A percentile compares a stretch with the other conserved stretches of the same genome.
phyloP scores from a whole-genome alignment of 2,113 vertebrate species.

The Cryptomyrus ogoouensis region DNA sequence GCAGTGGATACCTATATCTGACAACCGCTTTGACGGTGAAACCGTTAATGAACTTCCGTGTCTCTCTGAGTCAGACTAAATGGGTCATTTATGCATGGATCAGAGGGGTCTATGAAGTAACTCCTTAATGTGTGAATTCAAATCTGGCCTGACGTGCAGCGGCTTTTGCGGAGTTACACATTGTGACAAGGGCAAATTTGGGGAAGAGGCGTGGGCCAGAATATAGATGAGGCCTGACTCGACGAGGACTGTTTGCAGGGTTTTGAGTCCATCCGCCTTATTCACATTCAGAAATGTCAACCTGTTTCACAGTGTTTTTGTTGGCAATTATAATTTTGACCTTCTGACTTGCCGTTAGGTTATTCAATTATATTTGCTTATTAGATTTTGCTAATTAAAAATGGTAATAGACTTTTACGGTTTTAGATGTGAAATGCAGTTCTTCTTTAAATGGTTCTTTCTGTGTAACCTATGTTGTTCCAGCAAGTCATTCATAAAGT shows the following conservation, averaged over 20 bases:
- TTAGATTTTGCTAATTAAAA: constrained; percentile 19
- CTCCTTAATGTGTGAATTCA: constrained; percentile 9
- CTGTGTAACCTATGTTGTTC: neutral
- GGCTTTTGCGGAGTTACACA: constrained; percentile 1
- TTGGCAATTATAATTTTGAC: constrained; percentile 37
- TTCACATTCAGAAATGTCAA: constrained; percentile 50
- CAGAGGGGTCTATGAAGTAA: neutral
- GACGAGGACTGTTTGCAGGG: constrained; percentile 5
- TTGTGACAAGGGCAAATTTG: constrained; percentile 33
- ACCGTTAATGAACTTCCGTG: neutral
- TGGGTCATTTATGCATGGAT: neutral
- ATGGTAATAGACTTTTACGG: constrained; percentile 13
- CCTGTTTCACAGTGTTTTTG: constrained; percentile 36
- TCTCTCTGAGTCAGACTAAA: constrained; percentile 2
- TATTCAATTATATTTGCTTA: constrained; percentile 33
- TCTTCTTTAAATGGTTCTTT: neutral
- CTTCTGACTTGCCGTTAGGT: constrained; percentile 22
- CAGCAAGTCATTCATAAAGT: neutral
- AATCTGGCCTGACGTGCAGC: neutral
- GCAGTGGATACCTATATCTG: neutral
- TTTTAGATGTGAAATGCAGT: constrained; percentile 6
- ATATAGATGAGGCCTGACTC: constrained; percentile 38
- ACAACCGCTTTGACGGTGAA: neutral
- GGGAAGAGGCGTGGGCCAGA: constrained; percentile 24
- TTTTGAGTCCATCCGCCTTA: constrained; percentile 29